Percentiles rank a stretch among this genome's conserved stretches.
phyloP scores from a whole-genome alignment of 2,113 vertebrate genomes.

The Poicephalus meyeri region DNA sequence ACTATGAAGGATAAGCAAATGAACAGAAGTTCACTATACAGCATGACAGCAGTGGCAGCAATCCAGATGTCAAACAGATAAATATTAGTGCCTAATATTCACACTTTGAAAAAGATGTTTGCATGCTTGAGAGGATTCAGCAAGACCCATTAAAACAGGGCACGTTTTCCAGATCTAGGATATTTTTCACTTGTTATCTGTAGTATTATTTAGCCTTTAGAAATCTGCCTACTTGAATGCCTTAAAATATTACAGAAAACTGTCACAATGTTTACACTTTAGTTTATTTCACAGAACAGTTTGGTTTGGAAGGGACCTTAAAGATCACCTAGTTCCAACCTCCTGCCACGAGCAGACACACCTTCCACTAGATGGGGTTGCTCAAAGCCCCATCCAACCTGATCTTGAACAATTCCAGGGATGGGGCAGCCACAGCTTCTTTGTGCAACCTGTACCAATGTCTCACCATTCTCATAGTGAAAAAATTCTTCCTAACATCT shows the following conservation, averaged over 20 bases:
- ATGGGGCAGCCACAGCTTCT: background rate
- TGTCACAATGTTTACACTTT: background rate
- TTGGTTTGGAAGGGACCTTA: background rate
- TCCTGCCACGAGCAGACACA: background rate
- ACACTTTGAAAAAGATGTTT: background rate
- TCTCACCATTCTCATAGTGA: background rate
- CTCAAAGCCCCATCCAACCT: background rate
- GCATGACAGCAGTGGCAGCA: constrained; percentile 9
- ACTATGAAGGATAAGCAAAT: constrained; percentile 29
- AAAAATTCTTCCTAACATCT: background rate
- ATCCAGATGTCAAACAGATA: background rate
- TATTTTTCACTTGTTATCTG: background rate
- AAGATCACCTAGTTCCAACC: background rate
- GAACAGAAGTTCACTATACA: background rate
- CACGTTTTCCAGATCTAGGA: background rate
- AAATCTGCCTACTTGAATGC: background rate
- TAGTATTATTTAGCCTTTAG: background rate
- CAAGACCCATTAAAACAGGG: background rate
- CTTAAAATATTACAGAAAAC: background rate
- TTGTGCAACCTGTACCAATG: background rate
- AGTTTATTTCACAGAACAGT: background rate
- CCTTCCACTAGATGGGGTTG: background rate
- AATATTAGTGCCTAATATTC: background rate
- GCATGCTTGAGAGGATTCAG: background rate
- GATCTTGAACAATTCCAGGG: background rate